These are phyloP conservation scores for Diorhabda sublineata DNA, from an alignment of 1,140 invertebrate species.

Conservation along the genomic window DNA sequence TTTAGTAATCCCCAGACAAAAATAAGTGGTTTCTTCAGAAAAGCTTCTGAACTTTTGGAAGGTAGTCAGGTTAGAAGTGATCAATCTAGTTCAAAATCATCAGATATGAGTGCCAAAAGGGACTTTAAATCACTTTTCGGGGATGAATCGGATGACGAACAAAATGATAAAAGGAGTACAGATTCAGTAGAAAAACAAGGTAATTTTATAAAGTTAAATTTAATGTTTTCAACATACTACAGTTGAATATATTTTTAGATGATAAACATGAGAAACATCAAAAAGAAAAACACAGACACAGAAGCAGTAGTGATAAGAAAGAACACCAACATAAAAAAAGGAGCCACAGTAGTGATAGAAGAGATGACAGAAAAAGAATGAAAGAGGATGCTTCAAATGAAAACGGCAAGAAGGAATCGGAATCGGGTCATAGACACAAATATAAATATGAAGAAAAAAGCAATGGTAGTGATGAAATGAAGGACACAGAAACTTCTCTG, in stretches of 20 bases:
- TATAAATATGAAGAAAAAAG: conserved; percentile 11
- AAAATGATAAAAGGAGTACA: conserved; percentile 7
- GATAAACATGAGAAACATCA: conserved; percentile 20
- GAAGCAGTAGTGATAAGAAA: conserved; percentile 5
- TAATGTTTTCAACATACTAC: background rate
- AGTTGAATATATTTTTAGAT: background rate
- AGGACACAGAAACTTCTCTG: too few species aligned
- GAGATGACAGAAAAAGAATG: conserved; percentile 27
- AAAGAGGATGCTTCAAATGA: conserved; percentile 15
- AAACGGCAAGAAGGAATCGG: background rate
- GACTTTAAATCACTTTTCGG: conserved; percentile 28
- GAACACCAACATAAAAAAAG: conserved; percentile 22
- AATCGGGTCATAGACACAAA: conserved; percentile 1
- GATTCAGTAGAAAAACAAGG: background rate
- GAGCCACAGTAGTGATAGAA: conserved; percentile 16
- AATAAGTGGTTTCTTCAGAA: conserved; percentile 22
- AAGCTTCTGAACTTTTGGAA: conserved; percentile 14
- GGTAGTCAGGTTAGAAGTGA: conserved; percentile 24
- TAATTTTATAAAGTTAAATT: background rate
- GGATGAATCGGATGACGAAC: conserved; percentile 24
- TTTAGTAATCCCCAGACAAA: conserved; percentile 1
- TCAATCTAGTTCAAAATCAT: background rate
- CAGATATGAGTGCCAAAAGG: conserved; percentile 11
- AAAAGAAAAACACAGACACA: conserved; percentile 9
- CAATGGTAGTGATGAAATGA: too few species aligned